phyloP scores from a whole-genome alignment of 2,888 invertebrate genomes.

The Stenichneumon culpator region DNA sequence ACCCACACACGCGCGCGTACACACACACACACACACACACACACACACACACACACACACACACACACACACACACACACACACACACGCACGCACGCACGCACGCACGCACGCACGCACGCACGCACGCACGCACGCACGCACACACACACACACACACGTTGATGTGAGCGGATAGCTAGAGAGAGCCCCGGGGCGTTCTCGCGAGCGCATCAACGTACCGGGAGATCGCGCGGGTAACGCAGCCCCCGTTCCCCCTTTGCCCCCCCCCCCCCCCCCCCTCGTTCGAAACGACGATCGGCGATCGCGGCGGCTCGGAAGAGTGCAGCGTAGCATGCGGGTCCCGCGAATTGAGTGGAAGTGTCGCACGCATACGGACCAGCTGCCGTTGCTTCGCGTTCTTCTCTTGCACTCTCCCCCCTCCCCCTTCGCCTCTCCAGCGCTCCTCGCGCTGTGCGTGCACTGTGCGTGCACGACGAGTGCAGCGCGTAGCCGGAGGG shows the following conservation, averaged over 20 bases:
- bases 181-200: slow-evolving; percentile 47
- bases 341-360: slow-evolving; percentile 75
- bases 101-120: neutral
- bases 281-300: slow-evolving; percentile 59
- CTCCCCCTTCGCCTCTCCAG: slow-evolving; percentile 57
- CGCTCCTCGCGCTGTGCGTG: slow-evolving; percentile 60
- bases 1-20: slow-evolving; percentile 18
- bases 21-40: neutral
- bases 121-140: too few relatives aligned
- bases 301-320: slow-evolving; percentile 57
- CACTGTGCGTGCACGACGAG: slow-evolving; percentile 59
- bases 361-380: slow-evolving; percentile 77
- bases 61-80: neutral
- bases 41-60: neutral
- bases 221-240: slow-evolving; percentile 34
- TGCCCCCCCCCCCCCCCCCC: slow-evolving; percentile 36
- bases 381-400: slow-evolving; percentile 65
- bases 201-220: slow-evolving; percentile 59
- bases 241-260: slow-evolving; percentile 1
- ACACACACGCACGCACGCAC: neutral
- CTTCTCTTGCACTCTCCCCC: slow-evolving; percentile 56
- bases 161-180: slow-evolving; percentile 12
- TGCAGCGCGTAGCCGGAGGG: slow-evolving; percentile 64
- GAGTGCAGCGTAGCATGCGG: slow-evolving; percentile 77
- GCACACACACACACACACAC: neutral